Evolutionary conservation across 2,113 vertebrate genomes (phyloP), one percentile per base, ranked within the genome.

Genomic region (Cathartes aura): DNA sequence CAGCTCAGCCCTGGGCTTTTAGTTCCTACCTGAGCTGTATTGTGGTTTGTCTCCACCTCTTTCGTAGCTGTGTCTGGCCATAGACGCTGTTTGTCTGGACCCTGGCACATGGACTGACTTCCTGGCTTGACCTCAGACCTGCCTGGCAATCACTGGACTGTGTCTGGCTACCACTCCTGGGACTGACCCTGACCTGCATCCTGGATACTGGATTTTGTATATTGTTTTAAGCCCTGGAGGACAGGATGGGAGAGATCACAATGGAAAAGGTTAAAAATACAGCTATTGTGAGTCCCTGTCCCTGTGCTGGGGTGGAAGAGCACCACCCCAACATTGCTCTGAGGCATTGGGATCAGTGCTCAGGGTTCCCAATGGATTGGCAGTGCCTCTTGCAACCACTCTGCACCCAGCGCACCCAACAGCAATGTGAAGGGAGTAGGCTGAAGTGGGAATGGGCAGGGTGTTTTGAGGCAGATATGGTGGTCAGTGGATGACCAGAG

Each of bases 401-500:
- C 23, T 71, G 55, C 50, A 43, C 8, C 5, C 52, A 63, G 2
- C 0, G 8, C 43, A n/a, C 30, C 42, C 16, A 63, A 55, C 6
- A 72, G 29, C 21, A 58, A 16, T 0, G 0, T 30, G 18, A 55
- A 60, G 34, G 23, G 42, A 43, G 21, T 2, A 29, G 47, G 9
- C 0, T 29, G 47, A 45, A 66, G 24, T 15, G 64, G 42, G 30
- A 55, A 20, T 15, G 23, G 70, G 9, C 24, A 73, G 52, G n/a
- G n/a, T 4, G 2, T 43, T 70, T 59, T 45, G 63, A 73, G 32
- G 59, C 16, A 63, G 30, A 11, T n/a, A 7, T 0, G 0, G 20
- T 24, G 23, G 30, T 38, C 34, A 48, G 27, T 8, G 9, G 18
- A 27, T 55, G 38, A 58, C 12, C 27, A 60, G 53, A 82, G 12